Evolutionary conservation across 2,888 invertebrate species (phyloP), one percentile per base, ranked within the genome.

Genomic region (Lumbricus terrestris): DNA sequence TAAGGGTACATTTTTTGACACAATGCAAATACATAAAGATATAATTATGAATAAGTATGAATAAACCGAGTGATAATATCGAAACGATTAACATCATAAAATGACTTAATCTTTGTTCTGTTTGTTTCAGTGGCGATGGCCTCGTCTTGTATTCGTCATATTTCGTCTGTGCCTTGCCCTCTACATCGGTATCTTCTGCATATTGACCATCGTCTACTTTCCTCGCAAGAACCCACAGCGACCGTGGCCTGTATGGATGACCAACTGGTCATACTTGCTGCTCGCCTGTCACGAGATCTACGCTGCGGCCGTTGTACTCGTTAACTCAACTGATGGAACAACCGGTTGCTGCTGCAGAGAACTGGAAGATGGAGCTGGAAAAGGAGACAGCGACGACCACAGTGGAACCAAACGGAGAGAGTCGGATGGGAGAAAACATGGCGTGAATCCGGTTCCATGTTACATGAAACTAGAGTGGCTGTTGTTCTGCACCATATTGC

Each of bases 241-340:
- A 40, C 91, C 93, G n/a, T 93, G 93, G 92, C 91, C 92, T 20
- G 93, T 93, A 20, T 94, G 93, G 90, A 92, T 94, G 34, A 94
- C 94, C n/a, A 94, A 93, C 91, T 94, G 94, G 94, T 93, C 94
- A 23, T 94, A 94, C 91, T 90, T 93, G 13, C 89, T 93, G 40
- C 92, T 94, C 18, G 92, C 93, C 5, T 38, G 93, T 16, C 93
- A 94, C 89, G 90, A 94, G 23, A 90, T 92, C 34, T 89, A 90
- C 54, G 54, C 91, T 8, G 89, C 89, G n/a, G 89, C 89, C 35
- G 90, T 91, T 33, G 54, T 91, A 23, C 29, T 91, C 20, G 34
- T 88, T 29, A 69, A 90, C 38, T 40, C 35, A 16, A 69, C n/a
- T 35, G 90, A 33, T 6, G 1, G 90, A 82, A n/a, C 40, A 23